phyloP scores from a whole-genome alignment of 53 echinoderm and acorn worm genomes.

The Henricia sp. region DNA sequence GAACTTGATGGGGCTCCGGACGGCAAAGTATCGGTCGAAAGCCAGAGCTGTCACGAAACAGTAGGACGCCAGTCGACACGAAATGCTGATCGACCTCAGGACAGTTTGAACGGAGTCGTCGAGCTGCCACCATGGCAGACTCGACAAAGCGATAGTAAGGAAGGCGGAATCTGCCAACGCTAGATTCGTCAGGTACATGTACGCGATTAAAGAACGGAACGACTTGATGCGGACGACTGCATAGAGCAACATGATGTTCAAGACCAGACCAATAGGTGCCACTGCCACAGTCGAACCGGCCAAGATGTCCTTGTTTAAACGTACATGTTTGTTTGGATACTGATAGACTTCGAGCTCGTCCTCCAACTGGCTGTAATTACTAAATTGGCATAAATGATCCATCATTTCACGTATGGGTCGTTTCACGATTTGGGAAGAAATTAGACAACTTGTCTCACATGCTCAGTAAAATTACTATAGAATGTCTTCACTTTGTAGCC shows the following conservation, averaged over 20 bases:
- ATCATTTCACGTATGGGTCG: no score
- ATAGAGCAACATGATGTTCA: not conserved
- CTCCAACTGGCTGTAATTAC: no score
- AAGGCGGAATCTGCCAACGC: not conserved
- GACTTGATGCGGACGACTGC: not conserved
- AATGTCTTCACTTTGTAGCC: no score
- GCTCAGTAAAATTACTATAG: no score
- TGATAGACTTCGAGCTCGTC: no score
- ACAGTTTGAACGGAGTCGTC: not conserved
- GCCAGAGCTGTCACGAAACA: not conserved
- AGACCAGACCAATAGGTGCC: not conserved
- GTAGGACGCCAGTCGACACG: not conserved
- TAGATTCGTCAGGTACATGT: not conserved
- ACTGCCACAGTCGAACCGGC: not conserved
- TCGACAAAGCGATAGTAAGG: not conserved
- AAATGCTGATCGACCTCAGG: not conserved
- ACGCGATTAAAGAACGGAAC: not conserved
- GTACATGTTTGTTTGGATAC: no score
- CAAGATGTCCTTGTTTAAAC: no score
- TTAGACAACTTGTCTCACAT: no score
- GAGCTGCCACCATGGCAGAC: not conserved
- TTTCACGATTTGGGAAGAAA: no score
- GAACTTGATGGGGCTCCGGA: not conserved
- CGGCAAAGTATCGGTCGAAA: slow-evolving; percentile 25
- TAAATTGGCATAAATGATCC: no score